Evolutionary conservation across 2,888 invertebrate species (phyloP), one percentile per base, ranked within the genome.

Genomic region (Lasioglossum lativentre): DNA sequence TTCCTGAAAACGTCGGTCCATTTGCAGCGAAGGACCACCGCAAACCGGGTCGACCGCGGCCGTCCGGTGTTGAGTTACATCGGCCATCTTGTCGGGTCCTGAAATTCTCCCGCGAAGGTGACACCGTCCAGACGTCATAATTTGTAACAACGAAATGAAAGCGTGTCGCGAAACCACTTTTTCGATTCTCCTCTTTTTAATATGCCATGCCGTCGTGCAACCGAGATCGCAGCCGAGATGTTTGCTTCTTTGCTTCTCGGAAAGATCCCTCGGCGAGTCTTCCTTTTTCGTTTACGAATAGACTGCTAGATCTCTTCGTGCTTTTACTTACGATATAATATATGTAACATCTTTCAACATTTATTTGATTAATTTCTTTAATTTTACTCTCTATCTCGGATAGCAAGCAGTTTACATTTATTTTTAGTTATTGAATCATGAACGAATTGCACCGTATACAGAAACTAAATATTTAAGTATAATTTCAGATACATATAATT

Each of bases 1-100:
- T 89, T 88, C 88, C 83, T 85, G 88, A 91, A 91, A 91, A 90
- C 82, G 87, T 82, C 88, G 80, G 88, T 75, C 91, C 86, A 87
- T 86, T 90, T 85, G 89, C 88, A 87, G 86, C 85, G 84, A 83
- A 74, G 86, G 89, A 91, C 90, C 88, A 86, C 88, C 88, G 88
- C 89, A 85, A 89, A 90, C 84, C 86, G 86, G 85, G 73, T 79
- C 52, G 42, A 45, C 83, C 82, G 82, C 71, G 74, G 34, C 70
- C 81, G 83, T 78, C 83, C 80, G 88, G 87, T 90, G 86, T 90
- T 83, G 87, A 86, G 59, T 90, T 90, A 90, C 86, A 47, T 66
- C 82, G 63, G 78, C 52, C 82, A 74, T 82, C 56, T 66, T 75
- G 42, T 63, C 4, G 71, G 73, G 63, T 27, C 75, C 79, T 71